Evolutionary conservation across 2,113 vertebrate species (phyloP).

Genomic region (Platysternon megacephalum): DNA sequence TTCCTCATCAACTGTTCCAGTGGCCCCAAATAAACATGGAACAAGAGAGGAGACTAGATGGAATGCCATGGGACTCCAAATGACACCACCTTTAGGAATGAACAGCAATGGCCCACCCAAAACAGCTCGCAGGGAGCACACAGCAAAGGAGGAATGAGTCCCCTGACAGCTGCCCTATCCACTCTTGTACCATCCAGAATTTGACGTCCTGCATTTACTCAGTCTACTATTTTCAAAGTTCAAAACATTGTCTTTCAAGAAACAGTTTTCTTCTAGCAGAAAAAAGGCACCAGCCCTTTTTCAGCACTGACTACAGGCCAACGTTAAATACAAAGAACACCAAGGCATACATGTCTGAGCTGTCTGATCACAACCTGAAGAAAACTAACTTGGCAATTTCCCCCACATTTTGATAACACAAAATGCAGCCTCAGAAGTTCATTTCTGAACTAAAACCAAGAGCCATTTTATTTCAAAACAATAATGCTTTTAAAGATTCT

Average conservation of each 20-base stretch:
- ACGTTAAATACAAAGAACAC: neutral
- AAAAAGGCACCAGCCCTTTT: neutral
- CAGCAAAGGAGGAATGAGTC: neutral
- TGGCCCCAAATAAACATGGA: neutral
- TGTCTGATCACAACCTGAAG: neutral
- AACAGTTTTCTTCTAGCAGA: neutral
- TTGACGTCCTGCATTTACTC: neutral
- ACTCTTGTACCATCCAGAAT: neutral
- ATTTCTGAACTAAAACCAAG: neutral
- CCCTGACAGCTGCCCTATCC: neutral
- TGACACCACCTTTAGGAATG: neutral
- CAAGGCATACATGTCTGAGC: neutral
- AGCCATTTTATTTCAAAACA: neutral
- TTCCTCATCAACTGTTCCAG: neutral
- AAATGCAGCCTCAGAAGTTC: neutral
- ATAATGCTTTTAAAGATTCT: slow-evolving; percentile 2
- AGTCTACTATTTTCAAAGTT: neutral
- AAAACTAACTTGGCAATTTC: neutral
- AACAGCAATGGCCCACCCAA: neutral
- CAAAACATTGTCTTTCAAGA: neutral
- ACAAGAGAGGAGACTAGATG: neutral
- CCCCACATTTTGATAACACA: neutral
- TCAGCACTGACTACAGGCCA: neutral
- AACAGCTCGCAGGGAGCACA: neutral
- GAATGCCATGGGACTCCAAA: neutral